These are phyloP conservation scores for Oryctolagus cuniculus DNA, from an alignment of 2,113 vertebrate species.

Conservation along the genomic window DNA sequence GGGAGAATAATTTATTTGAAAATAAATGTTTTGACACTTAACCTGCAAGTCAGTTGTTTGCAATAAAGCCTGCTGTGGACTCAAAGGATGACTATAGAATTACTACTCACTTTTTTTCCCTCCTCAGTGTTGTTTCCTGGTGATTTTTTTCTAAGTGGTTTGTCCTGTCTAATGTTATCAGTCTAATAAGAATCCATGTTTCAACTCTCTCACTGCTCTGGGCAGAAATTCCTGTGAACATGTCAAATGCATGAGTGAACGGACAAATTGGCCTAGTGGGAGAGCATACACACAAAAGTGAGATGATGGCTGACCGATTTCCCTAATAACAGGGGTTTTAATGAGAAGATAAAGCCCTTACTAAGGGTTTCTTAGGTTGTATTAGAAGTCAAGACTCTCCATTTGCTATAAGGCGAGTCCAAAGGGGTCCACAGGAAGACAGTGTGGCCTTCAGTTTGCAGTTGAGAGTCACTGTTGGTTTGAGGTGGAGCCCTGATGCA, in stretches of 20 bases:
- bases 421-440: constrained; percentile 13
- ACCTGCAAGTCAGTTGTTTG: constrained; percentile 15
- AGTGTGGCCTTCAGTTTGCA: background rate
- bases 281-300: constrained; percentile 33
- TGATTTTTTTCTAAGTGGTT: constrained; percentile 57
- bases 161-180: constrained; percentile 69
- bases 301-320: constrained; percentile 66
- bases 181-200: constrained; percentile 50
- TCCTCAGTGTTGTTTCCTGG: constrained; percentile 17
- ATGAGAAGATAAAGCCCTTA: constrained; percentile 58
- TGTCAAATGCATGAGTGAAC: constrained; percentile 67
- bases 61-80: background rate
- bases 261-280: constrained; percentile 56
- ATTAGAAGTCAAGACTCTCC: constrained; percentile 70
- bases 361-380: constrained; percentile 64
- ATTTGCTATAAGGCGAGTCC: background rate
- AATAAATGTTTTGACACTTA: constrained; percentile 26
- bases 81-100: background rate
- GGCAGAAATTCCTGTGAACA: constrained; percentile 59
- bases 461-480: background rate
- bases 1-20: constrained; percentile 2
- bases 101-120: constrained; percentile 3
- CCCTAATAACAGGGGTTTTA: constrained; percentile 63
- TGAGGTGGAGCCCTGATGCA: background rate
- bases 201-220: constrained; percentile 44